Conservation (phyloP, 2,113 vertebrate species). For the Asarcornis scutulata region DNA sequence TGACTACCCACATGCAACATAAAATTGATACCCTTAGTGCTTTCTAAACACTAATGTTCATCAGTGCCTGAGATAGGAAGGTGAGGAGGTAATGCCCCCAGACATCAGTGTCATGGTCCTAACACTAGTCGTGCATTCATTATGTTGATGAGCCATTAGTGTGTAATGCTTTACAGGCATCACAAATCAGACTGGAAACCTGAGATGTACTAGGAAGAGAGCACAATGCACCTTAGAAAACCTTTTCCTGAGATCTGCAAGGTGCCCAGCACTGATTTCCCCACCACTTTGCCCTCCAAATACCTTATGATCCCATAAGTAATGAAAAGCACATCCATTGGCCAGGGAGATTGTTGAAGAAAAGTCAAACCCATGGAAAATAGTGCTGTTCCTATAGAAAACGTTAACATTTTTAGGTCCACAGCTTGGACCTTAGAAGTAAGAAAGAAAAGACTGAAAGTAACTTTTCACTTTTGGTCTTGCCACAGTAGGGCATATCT, state of each 20-base stretch:
- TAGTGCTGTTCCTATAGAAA: neutral
- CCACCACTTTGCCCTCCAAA: neutral
- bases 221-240: neutral
- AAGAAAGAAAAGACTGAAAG: neutral
- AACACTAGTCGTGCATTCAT: neutral
- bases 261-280: neutral
- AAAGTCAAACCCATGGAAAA: neutral
- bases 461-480: neutral
- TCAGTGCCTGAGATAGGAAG: neutral
- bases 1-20: neutral
- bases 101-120: neutral
- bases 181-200: neutral
- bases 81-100: neutral
- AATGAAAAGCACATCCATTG: neutral
- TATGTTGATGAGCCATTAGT: neutral
- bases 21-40: neutral
- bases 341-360: neutral
- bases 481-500: neutral
- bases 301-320: neutral
- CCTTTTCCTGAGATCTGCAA: neutral
- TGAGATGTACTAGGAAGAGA: neutral
- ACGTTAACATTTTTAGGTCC: neutral
- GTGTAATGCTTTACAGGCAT: neutral
- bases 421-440: neutral
- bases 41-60: neutral